Evolutionary conservation across 1,140 invertebrate species (phyloP), one percentile per base, ranked within the genome.

Genomic region (Lepidotrigona ventralis): DNA sequence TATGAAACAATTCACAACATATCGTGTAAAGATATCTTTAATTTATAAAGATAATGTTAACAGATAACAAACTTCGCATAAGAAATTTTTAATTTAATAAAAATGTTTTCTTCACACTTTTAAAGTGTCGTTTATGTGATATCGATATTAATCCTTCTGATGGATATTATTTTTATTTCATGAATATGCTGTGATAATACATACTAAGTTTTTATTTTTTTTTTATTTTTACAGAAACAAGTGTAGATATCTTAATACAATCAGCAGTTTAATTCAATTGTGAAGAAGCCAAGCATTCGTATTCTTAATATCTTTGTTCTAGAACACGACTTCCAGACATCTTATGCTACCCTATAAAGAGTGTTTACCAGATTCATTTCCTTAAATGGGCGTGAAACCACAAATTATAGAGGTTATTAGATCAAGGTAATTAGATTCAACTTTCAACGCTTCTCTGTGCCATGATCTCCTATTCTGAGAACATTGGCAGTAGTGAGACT

Each of bases 361-460:
- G 33, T 85, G 83, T 87, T 85, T 87, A 85, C 79, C 3, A 63
- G 26, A 23, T 56, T 81, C 83, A 53, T 87, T 85, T 78, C 64
- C 79, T 82, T 87, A 64, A 82, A 68, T 79, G 46, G 79, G 8
- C 54, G n/a, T 72, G 83, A 77, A 78, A 53, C 72, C 60, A 60
- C 46, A 84, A 84, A 84, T 72, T 53, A 84, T 19, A 1, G 14
- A 8, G 33, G n/a, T 56, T n/a, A n/a, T n/a, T n/a, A n/a, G n/a
- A n/a, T n/a, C 8, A 39, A n/a, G 53, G 15, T 68, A 5, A 17
- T 1, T 23, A 9, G 14, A 26, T 54, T 54, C 11, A 15, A 64
- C 46, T 73, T 51, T 23, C 21, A 39, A 29, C 26, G 21, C 23
- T 63, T n/a, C 46, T 3, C 11, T 60, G n/a, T 19, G 1, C 26